Base-by-base conservation (phyloP, 2,113 vertebrate genomes). In the Oreochromis aureus region DNA sequence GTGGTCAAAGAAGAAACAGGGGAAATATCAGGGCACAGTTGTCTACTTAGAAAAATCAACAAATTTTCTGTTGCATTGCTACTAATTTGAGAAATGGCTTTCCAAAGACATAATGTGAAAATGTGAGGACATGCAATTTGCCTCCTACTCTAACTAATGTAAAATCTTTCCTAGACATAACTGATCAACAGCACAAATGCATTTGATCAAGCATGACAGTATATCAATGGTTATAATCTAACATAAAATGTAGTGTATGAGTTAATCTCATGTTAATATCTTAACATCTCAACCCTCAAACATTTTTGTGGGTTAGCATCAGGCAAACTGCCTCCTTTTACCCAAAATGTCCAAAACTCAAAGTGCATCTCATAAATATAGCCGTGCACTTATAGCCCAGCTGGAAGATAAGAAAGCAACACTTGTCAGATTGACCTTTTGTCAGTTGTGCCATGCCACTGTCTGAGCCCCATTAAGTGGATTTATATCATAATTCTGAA, bases 1-100 rank as follows among this genome's bases (percentile, higher is more conserved):
- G 53, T 92, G 82, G 84, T 82, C 81, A 86, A 88, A 91, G 80
- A 73, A 63, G 69, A 85, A 51, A 71, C 82, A 12, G 13, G 71
- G 51, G 78, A 89, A 92, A 89, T 90, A 84, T 76, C 53, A 30
- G 19, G 24, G 19, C 34, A 51, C 76, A 46, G 78, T 10, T 7
- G 27, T 76, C n/a, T 51, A 78, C 83, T 89, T 82, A 83, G 51
- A 32, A n/a, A 51, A 78, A 84, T 51, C 48, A 86, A 83, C 55
- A 59, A n/a, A 34, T 84, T n/a, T 63, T 27, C 36, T 5, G 22
- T 30, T 80, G 27, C 16, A 18, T 58, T 34, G 36, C 58, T 66
- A 22, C 10, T 34, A 88, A 58, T 46, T 63, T 82, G 41, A 61
- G 27, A 78, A 82, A 63, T 19, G 6, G 39, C 18, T 63, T 19